Base-by-base conservation (phyloP, 2,113 vertebrate genomes). In the Zosterops japonicus region DNA sequence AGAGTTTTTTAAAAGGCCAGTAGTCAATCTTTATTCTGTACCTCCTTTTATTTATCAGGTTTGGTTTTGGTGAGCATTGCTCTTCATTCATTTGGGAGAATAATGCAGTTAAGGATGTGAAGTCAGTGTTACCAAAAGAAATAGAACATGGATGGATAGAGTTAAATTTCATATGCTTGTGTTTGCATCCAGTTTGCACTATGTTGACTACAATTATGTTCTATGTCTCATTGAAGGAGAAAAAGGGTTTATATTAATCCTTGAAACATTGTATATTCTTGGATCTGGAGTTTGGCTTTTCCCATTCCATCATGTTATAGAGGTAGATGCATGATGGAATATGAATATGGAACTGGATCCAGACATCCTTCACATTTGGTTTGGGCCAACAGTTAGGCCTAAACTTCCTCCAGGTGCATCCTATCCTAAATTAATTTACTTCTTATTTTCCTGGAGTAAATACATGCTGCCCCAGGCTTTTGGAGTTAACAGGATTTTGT, bases 391-490 rank as follows among this genome's bases (percentile, higher is more conserved):
- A 92, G 57, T 89, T 75, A 94, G 90, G 52, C 89, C 80, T 92
- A 84, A 92, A 93, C 95, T 97, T 97, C 93, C 96, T 97, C 94
- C 96, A 97, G 95, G 93, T 97, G 95, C 89, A 89, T 95, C 91
- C 95, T 95, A 94, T 93, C 83, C 59, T 72, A 94, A 87, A 94
- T 93, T 93, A 90, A 96, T 97, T 92, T 93, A 90, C 72, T 93
- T 71, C 87, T 96, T 86, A 93, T 93, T 95, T 95, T 95, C 69
- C 65, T 90, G 83, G 90, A 94, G 92, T 68, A 93, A 95, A 93
- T 52, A 89, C 3, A 28, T 70, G 93, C 74, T 90, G 64, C 69
- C 29, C 8, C 27, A 77, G 90, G 86, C 76, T 81, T 90, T 87
- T 95, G 53, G 28, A 81, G 44, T 83, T 93, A 81, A 84, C 56